Base-by-base conservation (phyloP, 2,888 invertebrate species). In the Leucophenga montana region DNA sequence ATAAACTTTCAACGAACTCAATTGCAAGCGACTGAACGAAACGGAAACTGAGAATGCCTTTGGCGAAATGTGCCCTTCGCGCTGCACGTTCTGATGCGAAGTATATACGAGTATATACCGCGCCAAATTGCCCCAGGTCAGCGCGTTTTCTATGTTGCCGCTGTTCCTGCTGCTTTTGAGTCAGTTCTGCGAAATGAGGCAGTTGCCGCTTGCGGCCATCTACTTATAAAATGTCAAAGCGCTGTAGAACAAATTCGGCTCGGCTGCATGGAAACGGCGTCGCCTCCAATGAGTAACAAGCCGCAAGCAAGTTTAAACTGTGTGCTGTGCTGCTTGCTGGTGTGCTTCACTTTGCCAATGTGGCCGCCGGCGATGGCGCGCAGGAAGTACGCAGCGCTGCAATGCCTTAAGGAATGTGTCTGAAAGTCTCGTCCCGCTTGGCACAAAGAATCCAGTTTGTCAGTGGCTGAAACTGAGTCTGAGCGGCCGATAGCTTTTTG, bases 281-380 rank as follows among this genome's bases (percentile, higher is more conserved):
- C 27, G 70, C 20, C 14, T 39, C 39, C 61, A 16, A 8, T n/a
- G 22, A 16, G 46, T 11, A 64, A 20, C 6, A n/a, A 33, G 62
- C 62, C 62, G 22, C 14, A n/a, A 39, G 62, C 62, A 64, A 46
- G 18, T 39, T 20, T 39, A 77, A 22, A 74, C 73, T 72, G 72
- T 73, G 68, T 76, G 71, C 69, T 73, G 69, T 74, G 71, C 69
- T 64, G 64, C 64, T 22, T 39, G 73, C 72, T 68, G 59, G 73
- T 80, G 72, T 84, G 81, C 84, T 82, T 82, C 81, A 78, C 75
- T 84, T 84, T 82, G 75, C 81, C 84, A 82, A 82, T 84, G 77
- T 82, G 75, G 84, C 81, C 83, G 66, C 75, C 73, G 83, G 81
- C 71, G 14, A 48, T 22, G 62, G 18, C 50, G 18, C 50, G 16